A percentile compares a stretch with the other conserved stretches of the same genome.
Conservation (phyloP, 2,113 vertebrate species). For the Oryzias melastigma region DNA sequence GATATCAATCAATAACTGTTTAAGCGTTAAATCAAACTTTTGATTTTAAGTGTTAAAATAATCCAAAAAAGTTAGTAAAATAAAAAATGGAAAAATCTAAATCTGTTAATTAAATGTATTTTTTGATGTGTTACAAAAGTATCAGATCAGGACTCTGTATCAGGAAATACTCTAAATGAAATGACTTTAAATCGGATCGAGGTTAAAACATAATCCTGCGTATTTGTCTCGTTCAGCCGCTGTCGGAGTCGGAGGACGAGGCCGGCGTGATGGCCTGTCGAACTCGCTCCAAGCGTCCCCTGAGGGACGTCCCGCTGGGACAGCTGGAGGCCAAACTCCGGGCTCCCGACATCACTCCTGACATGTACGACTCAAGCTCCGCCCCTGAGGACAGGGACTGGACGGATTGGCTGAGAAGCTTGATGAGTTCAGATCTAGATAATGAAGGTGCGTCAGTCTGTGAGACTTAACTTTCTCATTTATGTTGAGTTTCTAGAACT, state of each 20-base stretch:
- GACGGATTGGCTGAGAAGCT: conserved; percentile 90
- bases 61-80: no score
- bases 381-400: conserved; percentile 90
- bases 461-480: not conserved
- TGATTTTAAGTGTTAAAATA: no score
- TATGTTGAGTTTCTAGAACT: no score
- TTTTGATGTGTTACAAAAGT: no score
- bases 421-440: conserved; percentile 87
- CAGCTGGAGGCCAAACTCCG: conserved; percentile 90
- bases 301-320: conserved; percentile 88
- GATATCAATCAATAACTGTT: no score
- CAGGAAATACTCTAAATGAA: no score
- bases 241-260: conserved; percentile 32
- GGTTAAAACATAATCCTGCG: not conserved
- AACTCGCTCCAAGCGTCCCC: conserved; percentile 89
- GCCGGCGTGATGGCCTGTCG: conserved; percentile 87
- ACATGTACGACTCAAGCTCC: conserved; percentile 89
- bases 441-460: conserved; percentile 81
- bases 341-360: conserved; percentile 92
- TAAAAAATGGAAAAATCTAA: no score
- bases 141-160: no score
- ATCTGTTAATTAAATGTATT: no score
- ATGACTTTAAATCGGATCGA: no score
- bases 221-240: conserved; percentile 12
- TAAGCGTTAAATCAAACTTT: no score